These are phyloP conservation scores for Abrostola tripartita DNA, from an alignment of 2,888 invertebrate species.

Conservation along the genomic window DNA sequence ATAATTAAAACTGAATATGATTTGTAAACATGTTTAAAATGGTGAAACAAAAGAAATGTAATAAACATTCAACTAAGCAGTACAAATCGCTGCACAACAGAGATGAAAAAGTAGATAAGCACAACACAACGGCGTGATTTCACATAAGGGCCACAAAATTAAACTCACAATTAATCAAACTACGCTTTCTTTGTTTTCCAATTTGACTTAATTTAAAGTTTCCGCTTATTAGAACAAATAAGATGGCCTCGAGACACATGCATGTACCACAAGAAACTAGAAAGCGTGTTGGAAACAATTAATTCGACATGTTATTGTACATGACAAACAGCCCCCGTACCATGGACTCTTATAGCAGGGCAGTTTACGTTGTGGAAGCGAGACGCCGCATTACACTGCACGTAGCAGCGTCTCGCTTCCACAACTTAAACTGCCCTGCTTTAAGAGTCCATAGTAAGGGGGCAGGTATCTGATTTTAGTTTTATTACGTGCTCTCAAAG, in stretches of 20 bases:
- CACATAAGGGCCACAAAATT: conserved; percentile 26
- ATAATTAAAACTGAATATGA: not conserved
- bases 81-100: not conserved
- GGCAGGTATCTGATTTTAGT: conserved; percentile 50
- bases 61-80: not conserved
- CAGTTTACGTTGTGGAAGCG: too few relatives aligned
- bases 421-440: too few relatives aligned
- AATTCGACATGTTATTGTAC: conserved; percentile 68
- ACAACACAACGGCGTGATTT: not conserved
- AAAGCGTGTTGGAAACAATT: conserved; percentile 75
- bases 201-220: conserved; percentile 59
- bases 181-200: conserved; percentile 61
- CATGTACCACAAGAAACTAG: conserved; percentile 60
- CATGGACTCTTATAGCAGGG: too few relatives aligned
- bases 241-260: conserved; percentile 48
- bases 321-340: too few relatives aligned
- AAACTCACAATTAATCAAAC: conserved; percentile 43
- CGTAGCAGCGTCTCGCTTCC: too few relatives aligned
- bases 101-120: not conserved
- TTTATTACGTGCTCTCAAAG: conserved; percentile 43
- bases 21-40: not conserved
- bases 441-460: too few relatives aligned
- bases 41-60: not conserved
- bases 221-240: conserved; percentile 58
- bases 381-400: too few relatives aligned